A percentile compares a stretch with the other conserved stretches of the same genome.
Conservation (phyloP, 92 coral and sea anemone species). For the Bergia puertoricense region DNA sequence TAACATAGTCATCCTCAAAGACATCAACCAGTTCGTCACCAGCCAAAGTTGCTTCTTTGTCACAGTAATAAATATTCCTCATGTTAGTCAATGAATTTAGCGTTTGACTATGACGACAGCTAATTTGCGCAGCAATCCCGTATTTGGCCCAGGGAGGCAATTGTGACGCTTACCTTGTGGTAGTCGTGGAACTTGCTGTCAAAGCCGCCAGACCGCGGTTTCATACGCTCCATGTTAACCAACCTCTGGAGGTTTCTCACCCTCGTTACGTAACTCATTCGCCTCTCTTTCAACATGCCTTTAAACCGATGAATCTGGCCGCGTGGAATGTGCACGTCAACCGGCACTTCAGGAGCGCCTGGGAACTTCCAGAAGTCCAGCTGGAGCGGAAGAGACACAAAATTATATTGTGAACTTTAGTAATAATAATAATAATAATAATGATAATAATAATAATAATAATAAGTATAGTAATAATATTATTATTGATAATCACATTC, state of each 20-base stretch:
- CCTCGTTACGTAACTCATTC: slow-evolving; percentile 54
- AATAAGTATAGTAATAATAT: too few relatives aligned
- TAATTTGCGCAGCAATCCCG: too few relatives aligned
- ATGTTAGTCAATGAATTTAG: too few relatives aligned
- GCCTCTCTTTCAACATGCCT: slow-evolving; percentile 41
- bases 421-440: too few relatives aligned
- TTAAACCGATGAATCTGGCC: slow-evolving; percentile 52
- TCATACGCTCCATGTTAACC: slow-evolving; percentile 68
- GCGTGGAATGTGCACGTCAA: slow-evolving; percentile 73
- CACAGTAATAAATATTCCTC: too few relatives aligned
- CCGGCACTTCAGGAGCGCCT: slow-evolving; percentile 49
- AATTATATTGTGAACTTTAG: too few relatives aligned
- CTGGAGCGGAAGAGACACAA: slow-evolving; percentile 38
- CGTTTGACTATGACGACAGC: too few relatives aligned
- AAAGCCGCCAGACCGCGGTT: slow-evolving; percentile 65
- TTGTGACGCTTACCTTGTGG: slow-evolving; percentile 48
- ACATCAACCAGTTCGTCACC: too few relatives aligned
- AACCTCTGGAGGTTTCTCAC: slow-evolving; percentile 66
- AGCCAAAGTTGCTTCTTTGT: too few relatives aligned
- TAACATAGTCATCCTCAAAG: too few relatives aligned
- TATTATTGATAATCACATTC: too few relatives aligned
- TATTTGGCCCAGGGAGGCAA: not conserved
- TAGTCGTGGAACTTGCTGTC: slow-evolving; percentile 64
- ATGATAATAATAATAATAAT: too few relatives aligned
- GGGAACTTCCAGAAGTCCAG: slow-evolving; percentile 89